Evolutionary conservation across 1,140 invertebrate genomes (phyloP), one percentile per base, ranked within the genome.

Genomic region (Mercenaria mercenaria): DNA sequence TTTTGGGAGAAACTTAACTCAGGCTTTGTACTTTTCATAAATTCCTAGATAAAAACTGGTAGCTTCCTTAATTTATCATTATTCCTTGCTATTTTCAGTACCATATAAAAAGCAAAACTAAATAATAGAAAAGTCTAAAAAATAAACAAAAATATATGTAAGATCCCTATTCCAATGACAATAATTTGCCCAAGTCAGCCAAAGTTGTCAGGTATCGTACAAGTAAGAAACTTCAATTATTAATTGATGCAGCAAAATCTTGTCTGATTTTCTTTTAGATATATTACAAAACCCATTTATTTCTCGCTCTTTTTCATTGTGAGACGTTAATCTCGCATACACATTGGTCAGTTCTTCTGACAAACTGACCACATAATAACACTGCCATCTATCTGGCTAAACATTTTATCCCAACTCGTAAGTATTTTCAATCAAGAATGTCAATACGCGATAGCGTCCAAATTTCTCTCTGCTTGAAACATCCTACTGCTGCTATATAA

Each of bases 311-410:
- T 2, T 67, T 39, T 72, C 67, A 37, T 13, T 34, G 26, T 10
- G 1, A 72, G 34, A 37, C 34, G 39, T 37, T 20, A 72, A 72
- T 72, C 67, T 39, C 18, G 1, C n/a, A 39, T 20, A 39, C 13
- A 29, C 32, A 39, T 2, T 3, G 10, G 67, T 10, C 20, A 32
- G 29, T 39, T 37, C 34, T 39, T 39, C 18, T 15, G n/a, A 1
- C 3, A 72, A 72, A 72, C 67, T 72, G 67, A 72, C 67, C 67
- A 72, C 67, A 72, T 39, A 72, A 72, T 72, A 18, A 37, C 15
- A 72, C 23, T 1, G 23, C 67, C 34, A 72, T 72, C 67, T 41
- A 72, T 72, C 67, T 72, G 37, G 67, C 37, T 72, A 72, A 72
- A 72, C 39, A 41, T 72, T 37, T 72, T 72, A 72, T 72, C 67